Evolutionary conservation across 2,797 vertebrate genomes (phyloP), one percentile per base, ranked within the genome.

Genomic region (Remorina albescens): DNA sequence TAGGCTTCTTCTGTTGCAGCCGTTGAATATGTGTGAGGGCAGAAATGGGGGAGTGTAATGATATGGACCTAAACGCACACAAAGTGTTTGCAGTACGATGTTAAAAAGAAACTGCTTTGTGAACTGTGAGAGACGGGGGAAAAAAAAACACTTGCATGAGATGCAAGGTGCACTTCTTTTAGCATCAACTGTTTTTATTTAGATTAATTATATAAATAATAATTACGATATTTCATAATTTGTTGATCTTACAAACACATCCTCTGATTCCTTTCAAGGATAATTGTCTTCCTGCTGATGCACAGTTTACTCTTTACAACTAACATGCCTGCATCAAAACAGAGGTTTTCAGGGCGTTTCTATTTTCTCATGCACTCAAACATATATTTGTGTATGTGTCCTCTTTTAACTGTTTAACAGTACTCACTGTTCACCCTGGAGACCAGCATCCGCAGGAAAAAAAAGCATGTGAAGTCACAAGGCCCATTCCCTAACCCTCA

Each of bases 381-480:
- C 53, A 51, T 49, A 41, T 62, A 51, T 54, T 36, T 58, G 19
- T 36, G 30, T n/a, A n/a, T 8, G 39, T 72, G 44, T 74, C 58
- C 36, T 80, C 54, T 56, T 62, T n/a, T 75, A 65, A 19, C 51
- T 60, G 50, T 49, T 49, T 63, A 83, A 83, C 83, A 86, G 80
- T 70, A 65, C 74, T 77, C 71, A 65, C 75, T 86, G 80, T 82
- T 61, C 86, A 78, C 76, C 78, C 53, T 55, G 73, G 79, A 78
- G 74, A 70, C 75, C 49, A 65, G 80, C 90, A 89, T 90, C 85
- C 87, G 83, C 88, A 68, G 72, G 53, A 1, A 30, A 41, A 71
- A 79, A 63, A 54, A 67, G 67, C 82, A 82, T 87, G 87, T 80
- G 63, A 55, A 89, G 92, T 90, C 86, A 78, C 86, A 90, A 81